A percentile compares a stretch with the other conserved stretches of the same genome.
phyloP scores from a whole-genome alignment of 2,113 vertebrate genomes.

The Seriola rivoliana region DNA sequence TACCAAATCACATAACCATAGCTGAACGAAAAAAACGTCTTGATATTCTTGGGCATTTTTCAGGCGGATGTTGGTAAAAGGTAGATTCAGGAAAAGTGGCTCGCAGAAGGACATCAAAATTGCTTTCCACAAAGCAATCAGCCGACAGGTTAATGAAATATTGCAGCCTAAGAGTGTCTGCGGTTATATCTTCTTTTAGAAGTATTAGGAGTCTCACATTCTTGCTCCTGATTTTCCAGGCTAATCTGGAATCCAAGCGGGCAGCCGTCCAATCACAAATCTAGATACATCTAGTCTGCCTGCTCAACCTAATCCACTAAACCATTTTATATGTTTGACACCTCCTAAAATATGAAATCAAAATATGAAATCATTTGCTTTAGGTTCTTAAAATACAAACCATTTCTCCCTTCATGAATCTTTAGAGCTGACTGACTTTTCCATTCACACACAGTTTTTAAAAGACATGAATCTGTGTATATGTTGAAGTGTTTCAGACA shows the following conservation, averaged over 20 bases:
- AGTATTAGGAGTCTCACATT: not conserved
- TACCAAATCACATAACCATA: no score
- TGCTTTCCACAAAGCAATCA: not conserved
- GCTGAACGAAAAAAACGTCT: no score
- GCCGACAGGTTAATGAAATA: no score
- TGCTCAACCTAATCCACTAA: not conserved
- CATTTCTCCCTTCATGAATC: not conserved
- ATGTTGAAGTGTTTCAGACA: slow-evolving; percentile 1
- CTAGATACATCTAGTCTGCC: not conserved
- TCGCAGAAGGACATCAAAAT: not conserved
- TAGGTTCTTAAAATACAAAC: not conserved
- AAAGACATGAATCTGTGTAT: no score
- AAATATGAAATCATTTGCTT: not conserved
- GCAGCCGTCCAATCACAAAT: not conserved
- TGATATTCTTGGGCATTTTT: no score
- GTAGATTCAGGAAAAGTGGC: no score
- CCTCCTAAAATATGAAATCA: not conserved
- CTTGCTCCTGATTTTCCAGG: not conserved
- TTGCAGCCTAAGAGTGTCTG: not conserved
- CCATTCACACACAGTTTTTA: not conserved
- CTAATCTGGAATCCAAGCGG: not conserved
- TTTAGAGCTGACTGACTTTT: not conserved
- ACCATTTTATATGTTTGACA: not conserved
- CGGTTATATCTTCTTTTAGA: not conserved
- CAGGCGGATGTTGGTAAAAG: no score